phyloP scores from a whole-genome alignment of 2,797 vertebrate genomes.

The Pseudochirops cupreus region DNA sequence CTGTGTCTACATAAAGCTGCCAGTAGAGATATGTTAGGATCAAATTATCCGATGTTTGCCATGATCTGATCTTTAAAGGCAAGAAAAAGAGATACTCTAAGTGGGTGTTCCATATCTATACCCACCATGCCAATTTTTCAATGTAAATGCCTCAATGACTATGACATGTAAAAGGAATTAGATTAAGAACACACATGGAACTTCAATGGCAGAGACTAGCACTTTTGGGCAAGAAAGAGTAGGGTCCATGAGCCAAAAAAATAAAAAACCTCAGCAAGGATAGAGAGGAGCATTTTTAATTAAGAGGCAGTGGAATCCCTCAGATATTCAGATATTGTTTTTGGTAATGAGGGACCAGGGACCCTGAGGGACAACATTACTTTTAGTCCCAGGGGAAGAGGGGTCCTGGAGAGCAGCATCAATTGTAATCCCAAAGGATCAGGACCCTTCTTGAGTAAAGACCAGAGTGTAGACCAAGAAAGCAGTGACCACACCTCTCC shows the following conservation, averaged over 20 bases:
- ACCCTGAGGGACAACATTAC: too few relatives aligned
- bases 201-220: not conserved
- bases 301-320: too few relatives aligned
- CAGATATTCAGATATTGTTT: too few relatives aligned
- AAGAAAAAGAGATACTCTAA: not conserved
- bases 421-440: too few relatives aligned
- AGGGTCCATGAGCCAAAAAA: too few relatives aligned
- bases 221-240: not conserved
- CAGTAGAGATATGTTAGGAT: conserved; percentile 27
- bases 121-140: not conserved
- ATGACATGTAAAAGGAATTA: not conserved
- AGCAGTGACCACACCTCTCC: too few relatives aligned
- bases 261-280: not conserved
- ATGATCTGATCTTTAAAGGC: conserved; percentile 49
- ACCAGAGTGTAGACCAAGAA: too few relatives aligned
- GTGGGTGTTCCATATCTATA: not conserved
- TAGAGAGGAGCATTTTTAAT: not conserved
- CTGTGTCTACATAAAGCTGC: conserved; percentile 16
- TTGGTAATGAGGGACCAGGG: too few relatives aligned
- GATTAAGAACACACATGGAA: not conserved
- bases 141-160: not conserved
- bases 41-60: conserved; percentile 17
- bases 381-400: too few relatives aligned
- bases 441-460: too few relatives aligned
- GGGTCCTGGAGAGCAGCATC: too few relatives aligned